Evolutionary conservation across 2,888 invertebrate species (phyloP).

Genomic region (Chymomyza caudatula): DNA sequence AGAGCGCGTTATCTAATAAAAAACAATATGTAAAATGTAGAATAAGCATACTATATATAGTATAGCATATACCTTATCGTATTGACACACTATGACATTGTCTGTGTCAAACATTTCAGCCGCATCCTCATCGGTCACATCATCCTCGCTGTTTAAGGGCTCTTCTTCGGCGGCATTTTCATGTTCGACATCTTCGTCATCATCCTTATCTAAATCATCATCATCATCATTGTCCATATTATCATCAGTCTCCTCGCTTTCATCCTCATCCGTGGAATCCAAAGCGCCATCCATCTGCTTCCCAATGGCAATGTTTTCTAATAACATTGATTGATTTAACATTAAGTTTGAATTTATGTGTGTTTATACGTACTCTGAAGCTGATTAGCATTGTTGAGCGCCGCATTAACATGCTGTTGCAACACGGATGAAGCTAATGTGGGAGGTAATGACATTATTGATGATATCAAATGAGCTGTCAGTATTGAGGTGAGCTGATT

Average conservation of each 20-base stretch:
- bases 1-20: conserved; percentile 91
- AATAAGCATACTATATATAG: too few species aligned
- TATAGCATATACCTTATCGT: conserved; percentile 95
- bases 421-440: conserved; percentile 88
- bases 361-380: conserved; percentile 72
- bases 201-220: conserved; percentile 84
- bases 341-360: neutral
- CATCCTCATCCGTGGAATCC: conserved; percentile 87
- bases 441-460: conserved; percentile 91
- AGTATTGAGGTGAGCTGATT: conserved; percentile 84
- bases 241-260: conserved; percentile 87
- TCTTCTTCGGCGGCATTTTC: conserved; percentile 89
- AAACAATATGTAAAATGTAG: neutral
- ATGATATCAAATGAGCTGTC: conserved; percentile 92
- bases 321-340: neutral
- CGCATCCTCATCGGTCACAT: conserved; percentile 97
- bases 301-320: conserved; percentile 74
- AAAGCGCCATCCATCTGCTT: conserved; percentile 83
- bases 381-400: conserved; percentile 81
- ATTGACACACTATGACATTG: conserved; percentile 99
- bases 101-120: conserved; percentile 98
- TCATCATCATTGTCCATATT: conserved; percentile 86
- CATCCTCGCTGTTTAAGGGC: conserved; percentile 97
- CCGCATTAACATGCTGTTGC: conserved; percentile 93
- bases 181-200: conserved; percentile 82